A percentile compares a stretch with the other conserved stretches of the same genome.
Evolutionary conservation across 2,113 vertebrate species (phyloP).

Genomic region (Entelurus aequoreus): DNA sequence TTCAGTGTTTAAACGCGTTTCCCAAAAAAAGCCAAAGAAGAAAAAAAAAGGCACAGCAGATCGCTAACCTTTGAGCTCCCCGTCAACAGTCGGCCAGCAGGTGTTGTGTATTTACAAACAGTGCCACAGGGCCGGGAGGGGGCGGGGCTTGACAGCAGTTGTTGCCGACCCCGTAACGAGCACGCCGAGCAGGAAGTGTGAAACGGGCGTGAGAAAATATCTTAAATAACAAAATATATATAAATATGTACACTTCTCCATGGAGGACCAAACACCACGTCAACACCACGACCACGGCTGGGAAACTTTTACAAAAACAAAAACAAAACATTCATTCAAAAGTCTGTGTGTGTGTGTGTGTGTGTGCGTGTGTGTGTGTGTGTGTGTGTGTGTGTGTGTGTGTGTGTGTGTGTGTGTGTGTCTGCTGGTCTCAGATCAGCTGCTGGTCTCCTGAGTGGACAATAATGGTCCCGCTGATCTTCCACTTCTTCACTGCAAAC

Average conservation of each 20-base stretch:
- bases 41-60: slow-evolving; percentile 49
- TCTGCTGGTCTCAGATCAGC: slow-evolving; percentile 37
- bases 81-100: slow-evolving; percentile 15
- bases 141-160: slow-evolving; percentile 46
- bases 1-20: slow-evolving; percentile 55
- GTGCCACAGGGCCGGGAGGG: neutral
- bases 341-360: slow-evolving; percentile 9
- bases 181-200: neutral
- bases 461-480: neutral
- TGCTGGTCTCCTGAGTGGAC: neutral
- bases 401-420: slow-evolving; percentile 5
- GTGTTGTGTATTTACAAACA: slow-evolving; percentile 44
- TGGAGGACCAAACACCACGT: slow-evolving; percentile 7
- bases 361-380: slow-evolving; percentile 22
- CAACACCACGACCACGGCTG: slow-evolving; percentile 3
- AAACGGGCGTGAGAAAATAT: slow-evolving; percentile 46
- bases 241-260: slow-evolving; percentile 62
- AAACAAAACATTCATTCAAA: slow-evolving; percentile 19
- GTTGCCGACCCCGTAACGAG: neutral
- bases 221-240: slow-evolving; percentile 71
- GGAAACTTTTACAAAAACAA: slow-evolving; percentile 21
- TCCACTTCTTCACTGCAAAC: neutral
- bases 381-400: slow-evolving; percentile 6
- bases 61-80: slow-evolving; percentile 36
- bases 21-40: slow-evolving; percentile 8